These are phyloP conservation scores for Manis crassicaudata DNA, from an alignment of 2,797 vertebrate genomes.

Conservation along the genomic window DNA sequence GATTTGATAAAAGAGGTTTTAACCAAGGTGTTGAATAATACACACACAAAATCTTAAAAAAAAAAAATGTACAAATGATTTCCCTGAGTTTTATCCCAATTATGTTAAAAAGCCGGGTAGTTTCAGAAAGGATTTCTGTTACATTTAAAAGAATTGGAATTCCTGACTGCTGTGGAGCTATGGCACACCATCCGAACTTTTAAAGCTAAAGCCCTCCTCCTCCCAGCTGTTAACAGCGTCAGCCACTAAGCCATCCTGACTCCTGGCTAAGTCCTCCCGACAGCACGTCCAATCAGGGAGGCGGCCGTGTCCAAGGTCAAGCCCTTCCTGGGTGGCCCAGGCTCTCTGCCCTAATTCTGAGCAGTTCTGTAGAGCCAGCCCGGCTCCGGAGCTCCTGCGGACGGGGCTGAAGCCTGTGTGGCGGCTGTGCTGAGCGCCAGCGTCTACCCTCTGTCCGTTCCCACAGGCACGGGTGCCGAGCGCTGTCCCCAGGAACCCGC, in stretches of 20 bases:
- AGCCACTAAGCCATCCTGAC: background rate
- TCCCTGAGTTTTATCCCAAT: conserved; percentile 18
- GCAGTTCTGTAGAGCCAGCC: background rate
- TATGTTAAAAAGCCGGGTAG: background rate
- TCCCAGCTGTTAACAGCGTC: background rate
- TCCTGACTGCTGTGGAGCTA: background rate
- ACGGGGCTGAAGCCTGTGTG: background rate
- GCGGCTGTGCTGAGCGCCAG: background rate
- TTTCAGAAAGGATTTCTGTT: background rate
- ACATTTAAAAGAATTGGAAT: background rate
- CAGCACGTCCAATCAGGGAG: background rate
- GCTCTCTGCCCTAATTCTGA: background rate
- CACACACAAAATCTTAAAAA: background rate
- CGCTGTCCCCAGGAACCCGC: background rate
- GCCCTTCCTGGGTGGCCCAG: background rate
- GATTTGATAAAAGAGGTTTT: background rate
- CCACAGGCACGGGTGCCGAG: background rate
- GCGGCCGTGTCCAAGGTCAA: background rate
- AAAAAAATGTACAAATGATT: background rate
- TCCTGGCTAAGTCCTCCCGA: background rate
- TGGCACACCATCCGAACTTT: background rate
- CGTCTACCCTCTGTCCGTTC: background rate
- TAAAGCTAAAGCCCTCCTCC: background rate
- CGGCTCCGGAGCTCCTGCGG: background rate
- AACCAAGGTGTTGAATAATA: conserved; percentile 17